These are phyloP conservation scores for Dolichomitus sp. DNA, from an alignment of 2,888 invertebrate genomes.

Conservation along the genomic window DNA sequence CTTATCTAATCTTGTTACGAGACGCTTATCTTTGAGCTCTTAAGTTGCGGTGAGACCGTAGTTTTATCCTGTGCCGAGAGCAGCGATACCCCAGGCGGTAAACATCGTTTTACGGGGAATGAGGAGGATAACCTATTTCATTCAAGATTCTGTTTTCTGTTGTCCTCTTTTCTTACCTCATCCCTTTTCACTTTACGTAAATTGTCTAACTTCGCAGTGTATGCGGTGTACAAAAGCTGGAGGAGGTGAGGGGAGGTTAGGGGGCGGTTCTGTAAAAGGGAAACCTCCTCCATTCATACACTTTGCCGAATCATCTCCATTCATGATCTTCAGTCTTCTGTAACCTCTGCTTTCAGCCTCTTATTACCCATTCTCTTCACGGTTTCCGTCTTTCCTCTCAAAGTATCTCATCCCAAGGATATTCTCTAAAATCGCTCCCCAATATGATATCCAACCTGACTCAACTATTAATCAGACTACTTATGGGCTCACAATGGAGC, in stretches of 20 bases:
- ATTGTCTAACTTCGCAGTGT: background rate
- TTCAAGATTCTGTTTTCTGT: background rate
- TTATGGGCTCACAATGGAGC: background rate
- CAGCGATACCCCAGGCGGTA: background rate
- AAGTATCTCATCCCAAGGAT: background rate
- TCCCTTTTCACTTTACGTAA: constrained; percentile 10
- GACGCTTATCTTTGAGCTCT: constrained; percentile 25
- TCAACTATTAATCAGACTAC: background rate
- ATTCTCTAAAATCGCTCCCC: background rate
- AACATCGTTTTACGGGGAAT: constrained; percentile 8
- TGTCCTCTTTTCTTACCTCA: background rate
- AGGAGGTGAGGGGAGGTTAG: background rate
- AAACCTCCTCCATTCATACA: constrained; percentile 15
- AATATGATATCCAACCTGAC: background rate
- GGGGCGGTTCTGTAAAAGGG: background rate
- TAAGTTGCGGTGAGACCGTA: constrained; percentile 34
- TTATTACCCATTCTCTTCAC: background rate
- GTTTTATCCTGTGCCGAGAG: background rate
- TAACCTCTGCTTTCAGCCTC: background rate
- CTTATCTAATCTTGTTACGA: constrained; percentile 28
- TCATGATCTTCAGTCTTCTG: constrained; percentile 3
- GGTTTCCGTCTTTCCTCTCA: background rate
- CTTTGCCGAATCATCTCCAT: constrained; percentile 15
- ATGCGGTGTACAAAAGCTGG: background rate
- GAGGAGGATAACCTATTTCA: constrained; percentile 1